These are phyloP conservation scores for Dipodomys merriami DNA, from an alignment of 2,113 vertebrate genomes.

Conservation along the genomic window DNA sequence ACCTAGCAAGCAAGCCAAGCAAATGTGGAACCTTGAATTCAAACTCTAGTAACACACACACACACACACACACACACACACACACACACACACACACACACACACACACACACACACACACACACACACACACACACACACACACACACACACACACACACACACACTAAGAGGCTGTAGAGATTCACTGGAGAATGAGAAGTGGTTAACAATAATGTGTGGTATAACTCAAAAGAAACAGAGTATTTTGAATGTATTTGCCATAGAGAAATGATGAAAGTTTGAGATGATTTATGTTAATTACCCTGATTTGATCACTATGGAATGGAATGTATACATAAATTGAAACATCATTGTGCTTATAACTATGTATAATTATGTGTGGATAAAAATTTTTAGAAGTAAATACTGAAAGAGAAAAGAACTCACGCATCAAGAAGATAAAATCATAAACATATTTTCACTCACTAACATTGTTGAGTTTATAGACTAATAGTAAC, in stretches of 20 bases:
- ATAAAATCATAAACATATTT: slow-evolving; percentile 8
- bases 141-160: no score
- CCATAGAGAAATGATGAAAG: neutral
- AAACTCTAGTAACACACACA: no score
- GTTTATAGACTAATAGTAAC: neutral
- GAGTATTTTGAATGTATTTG: neutral
- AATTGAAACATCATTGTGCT: neutral
- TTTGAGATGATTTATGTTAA: neutral
- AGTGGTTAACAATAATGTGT: neutral
- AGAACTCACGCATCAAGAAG: neutral
- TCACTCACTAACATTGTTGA: neutral
- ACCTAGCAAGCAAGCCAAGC: no score
- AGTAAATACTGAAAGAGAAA: neutral
- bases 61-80: no score
- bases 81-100: no score
- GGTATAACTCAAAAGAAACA: neutral
- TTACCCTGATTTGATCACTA: neutral
- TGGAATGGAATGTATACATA: neutral
- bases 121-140: no score
- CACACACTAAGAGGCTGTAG: neutral
- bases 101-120: no score
- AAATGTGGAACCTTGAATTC: no score
- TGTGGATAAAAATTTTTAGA: neutral
- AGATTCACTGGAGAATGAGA: neutral
- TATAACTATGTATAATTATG: neutral